Conservation (phyloP, 1,140 invertebrate genomes). For the Odontomachus brunneus region DNA sequence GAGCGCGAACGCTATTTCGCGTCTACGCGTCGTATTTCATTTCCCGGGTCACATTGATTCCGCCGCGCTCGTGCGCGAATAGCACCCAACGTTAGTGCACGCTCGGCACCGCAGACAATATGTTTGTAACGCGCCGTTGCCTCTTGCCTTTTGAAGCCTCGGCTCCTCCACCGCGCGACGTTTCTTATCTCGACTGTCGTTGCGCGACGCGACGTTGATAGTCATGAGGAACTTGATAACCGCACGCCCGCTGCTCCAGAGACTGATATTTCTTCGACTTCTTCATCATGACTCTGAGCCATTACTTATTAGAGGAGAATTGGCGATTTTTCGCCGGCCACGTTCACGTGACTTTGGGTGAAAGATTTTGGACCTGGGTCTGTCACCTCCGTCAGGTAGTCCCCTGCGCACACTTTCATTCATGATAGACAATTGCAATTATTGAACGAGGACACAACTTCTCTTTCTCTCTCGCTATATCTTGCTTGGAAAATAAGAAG, state of each 20-base stretch:
- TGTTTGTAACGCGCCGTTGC: constrained; percentile 55
- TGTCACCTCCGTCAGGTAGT: too few relatives aligned
- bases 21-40: constrained; percentile 81
- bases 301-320: not conserved
- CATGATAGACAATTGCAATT: not conserved
- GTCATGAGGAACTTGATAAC: not conserved
- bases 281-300: constrained; percentile 41
- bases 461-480: not conserved
- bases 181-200: constrained; percentile 67
- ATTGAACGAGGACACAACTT: not conserved
- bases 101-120: constrained; percentile 55
- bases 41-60: constrained; percentile 79
- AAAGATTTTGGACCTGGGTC: too few relatives aligned
- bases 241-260: not conserved
- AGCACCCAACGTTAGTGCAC: too few relatives aligned
- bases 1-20: constrained; percentile 77
- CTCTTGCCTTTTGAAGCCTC: constrained; percentile 57
- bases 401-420: too few relatives aligned
- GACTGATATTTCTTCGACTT: constrained; percentile 33
- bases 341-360: not conserved
- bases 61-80: too few relatives aligned
- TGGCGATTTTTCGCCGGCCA: not conserved
- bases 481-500: constrained; percentile 2
- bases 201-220: constrained; percentile 36
- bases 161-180: constrained; percentile 58